phyloP scores from a whole-genome alignment of 2,888 invertebrate genomes.

The Ophonus ardosiacus region DNA sequence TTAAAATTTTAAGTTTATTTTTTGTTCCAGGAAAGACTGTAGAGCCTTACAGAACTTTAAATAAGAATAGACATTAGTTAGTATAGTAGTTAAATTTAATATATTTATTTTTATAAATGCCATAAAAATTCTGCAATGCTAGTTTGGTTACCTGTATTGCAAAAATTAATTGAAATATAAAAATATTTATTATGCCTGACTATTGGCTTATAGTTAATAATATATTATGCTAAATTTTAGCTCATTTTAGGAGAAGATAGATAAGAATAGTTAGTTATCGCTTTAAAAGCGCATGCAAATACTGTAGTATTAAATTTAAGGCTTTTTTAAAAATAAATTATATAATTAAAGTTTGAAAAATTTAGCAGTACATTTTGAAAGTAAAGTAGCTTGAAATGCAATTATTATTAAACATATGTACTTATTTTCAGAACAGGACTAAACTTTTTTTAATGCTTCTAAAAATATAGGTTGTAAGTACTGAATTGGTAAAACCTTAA shows the following conservation, averaged over 20 bases:
- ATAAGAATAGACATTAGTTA: not conserved
- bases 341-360: not conserved
- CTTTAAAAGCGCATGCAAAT: not conserved
- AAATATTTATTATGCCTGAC: not conserved
- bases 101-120: not conserved
- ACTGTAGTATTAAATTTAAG: not conserved
- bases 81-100: not conserved
- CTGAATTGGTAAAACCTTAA: not conserved
- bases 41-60: not conserved
- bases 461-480: not conserved
- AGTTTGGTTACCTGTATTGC: not conserved
- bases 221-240: not conserved
- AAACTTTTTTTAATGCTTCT: not conserved
- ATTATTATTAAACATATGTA: not conserved
- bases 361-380: not conserved
- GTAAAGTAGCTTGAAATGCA: not conserved
- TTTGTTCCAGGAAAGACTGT: too few relatives aligned
- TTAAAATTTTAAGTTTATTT: too few relatives aligned
- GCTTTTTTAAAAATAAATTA: not conserved
- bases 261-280: not conserved
- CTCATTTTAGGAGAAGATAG: not conserved
- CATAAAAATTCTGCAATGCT: not conserved
- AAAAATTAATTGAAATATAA: not conserved
- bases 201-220: not conserved
- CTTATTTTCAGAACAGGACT: not conserved